These are phyloP conservation scores for Torymus texanus DNA, from an alignment of 2,888 invertebrate genomes.

Conservation along the genomic window DNA sequence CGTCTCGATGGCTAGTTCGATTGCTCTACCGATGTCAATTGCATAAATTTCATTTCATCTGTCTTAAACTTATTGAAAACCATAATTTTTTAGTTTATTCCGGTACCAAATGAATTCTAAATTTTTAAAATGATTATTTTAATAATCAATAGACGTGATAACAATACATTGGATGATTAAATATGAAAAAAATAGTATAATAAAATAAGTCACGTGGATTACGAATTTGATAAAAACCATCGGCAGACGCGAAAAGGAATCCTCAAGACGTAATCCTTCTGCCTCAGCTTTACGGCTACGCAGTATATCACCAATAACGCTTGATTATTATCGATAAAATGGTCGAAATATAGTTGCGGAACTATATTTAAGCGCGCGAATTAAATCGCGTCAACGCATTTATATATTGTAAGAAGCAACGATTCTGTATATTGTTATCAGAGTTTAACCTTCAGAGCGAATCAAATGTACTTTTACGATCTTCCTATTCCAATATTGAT, in stretches of 20 bases:
- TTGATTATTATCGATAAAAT: conserved; percentile 56
- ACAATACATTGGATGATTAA: no score
- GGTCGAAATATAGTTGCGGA: conserved; percentile 33
- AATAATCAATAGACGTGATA: no score
- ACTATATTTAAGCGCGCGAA: conserved; percentile 25
- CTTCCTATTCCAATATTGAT: conserved; percentile 7
- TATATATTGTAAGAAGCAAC: conserved; percentile 34
- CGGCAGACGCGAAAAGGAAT: conserved; percentile 42
- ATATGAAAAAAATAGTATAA: no score
- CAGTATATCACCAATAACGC: conserved; percentile 65
- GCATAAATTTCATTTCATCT: no score
- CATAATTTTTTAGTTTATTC: no score
- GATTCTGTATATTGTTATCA: conserved; percentile 22
- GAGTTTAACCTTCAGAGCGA: not conserved
- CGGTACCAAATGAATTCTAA: not conserved
- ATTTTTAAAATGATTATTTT: not conserved
- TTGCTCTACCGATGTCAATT: not conserved
- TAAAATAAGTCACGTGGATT: no score
- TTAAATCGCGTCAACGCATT: conserved; percentile 15
- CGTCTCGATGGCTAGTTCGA: conserved; percentile 59
- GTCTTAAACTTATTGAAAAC: no score
- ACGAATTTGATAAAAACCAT: no score
- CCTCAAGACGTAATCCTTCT: conserved; percentile 54
- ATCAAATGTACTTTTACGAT: conserved; percentile 4
- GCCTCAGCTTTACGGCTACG: conserved; percentile 58